Conservation (phyloP, 2,113 vertebrate genomes). For the Cervus canadensis region DNA sequence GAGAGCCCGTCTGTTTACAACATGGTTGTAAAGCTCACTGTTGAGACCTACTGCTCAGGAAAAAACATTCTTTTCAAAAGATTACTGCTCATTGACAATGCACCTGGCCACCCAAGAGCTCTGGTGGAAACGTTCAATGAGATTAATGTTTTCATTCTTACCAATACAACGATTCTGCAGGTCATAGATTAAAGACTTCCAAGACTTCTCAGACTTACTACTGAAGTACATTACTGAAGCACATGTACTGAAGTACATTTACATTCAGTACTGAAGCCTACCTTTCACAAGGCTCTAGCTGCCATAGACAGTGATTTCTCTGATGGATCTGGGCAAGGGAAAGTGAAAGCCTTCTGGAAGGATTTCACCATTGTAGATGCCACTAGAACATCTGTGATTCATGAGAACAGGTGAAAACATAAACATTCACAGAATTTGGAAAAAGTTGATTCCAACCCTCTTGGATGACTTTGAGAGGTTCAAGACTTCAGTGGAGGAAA, state of each 20-base stretch:
- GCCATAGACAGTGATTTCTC: not conserved
- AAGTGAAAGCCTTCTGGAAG: not conserved
- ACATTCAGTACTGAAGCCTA: not conserved
- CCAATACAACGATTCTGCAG: not conserved
- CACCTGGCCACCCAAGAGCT: not conserved
- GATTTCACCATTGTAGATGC: not conserved
- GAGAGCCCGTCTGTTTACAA: not conserved
- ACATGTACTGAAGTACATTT: not conserved
- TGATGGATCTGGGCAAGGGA: not conserved
- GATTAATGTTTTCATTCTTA: not conserved
- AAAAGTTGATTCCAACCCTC: not conserved
- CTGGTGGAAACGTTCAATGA: not conserved
- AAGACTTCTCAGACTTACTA: not conserved
- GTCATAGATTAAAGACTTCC: not conserved
- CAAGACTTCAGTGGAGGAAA: not conserved
- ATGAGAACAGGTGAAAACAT: not conserved
- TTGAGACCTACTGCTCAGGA: not conserved
- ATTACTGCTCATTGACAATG: not conserved
- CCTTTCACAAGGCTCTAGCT: not conserved
- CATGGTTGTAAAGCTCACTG: not conserved
- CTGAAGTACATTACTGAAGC: not conserved
- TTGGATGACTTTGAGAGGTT: not conserved
- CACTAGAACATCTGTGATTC: not conserved
- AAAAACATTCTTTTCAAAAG: not conserved
- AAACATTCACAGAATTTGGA: not conserved